These are phyloP conservation scores for Pseudopodoces humilis DNA, from an alignment of 2,113 vertebrate genomes.

Conservation along the genomic window DNA sequence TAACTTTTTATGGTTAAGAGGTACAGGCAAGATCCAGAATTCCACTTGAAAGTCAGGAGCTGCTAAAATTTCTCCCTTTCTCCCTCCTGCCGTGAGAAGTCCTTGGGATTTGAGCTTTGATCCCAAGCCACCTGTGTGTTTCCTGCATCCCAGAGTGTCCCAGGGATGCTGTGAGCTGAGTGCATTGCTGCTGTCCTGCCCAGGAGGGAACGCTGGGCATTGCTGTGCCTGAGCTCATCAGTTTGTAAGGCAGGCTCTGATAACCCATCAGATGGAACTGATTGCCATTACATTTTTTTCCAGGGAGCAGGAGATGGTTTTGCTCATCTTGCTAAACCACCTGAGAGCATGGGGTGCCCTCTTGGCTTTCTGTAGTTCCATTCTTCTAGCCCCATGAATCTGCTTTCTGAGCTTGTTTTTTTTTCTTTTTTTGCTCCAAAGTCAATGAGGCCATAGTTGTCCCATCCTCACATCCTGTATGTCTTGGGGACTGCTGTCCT, in stretches of 20 bases:
- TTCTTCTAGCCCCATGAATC: not conserved
- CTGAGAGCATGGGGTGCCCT: not conserved
- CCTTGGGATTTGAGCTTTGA: not conserved
- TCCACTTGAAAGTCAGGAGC: not conserved
- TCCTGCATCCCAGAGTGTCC: not conserved
- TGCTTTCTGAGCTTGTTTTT: not conserved
- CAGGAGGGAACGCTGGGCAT: not conserved
- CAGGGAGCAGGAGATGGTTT: not conserved
- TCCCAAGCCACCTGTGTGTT: not conserved
- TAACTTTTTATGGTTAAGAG: not conserved
- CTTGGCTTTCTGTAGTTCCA: not conserved
- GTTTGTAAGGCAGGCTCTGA: not conserved
- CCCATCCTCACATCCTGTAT: not conserved
- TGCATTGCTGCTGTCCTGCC: not conserved
- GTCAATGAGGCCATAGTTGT: not conserved
- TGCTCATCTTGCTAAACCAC: not conserved
- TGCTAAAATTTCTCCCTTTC: not conserved
- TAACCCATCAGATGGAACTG: not conserved
- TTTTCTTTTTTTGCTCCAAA: not conserved
- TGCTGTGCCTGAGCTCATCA: not conserved
- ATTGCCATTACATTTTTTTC: not conserved
- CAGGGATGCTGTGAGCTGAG: not conserved
- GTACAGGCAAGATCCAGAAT: not conserved
- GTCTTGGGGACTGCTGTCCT: not conserved
- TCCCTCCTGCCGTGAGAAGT: not conserved